Evolutionary conservation across 2,797 vertebrate species (phyloP).

Genomic region (Gymnoscopelus microlampas): DNA sequence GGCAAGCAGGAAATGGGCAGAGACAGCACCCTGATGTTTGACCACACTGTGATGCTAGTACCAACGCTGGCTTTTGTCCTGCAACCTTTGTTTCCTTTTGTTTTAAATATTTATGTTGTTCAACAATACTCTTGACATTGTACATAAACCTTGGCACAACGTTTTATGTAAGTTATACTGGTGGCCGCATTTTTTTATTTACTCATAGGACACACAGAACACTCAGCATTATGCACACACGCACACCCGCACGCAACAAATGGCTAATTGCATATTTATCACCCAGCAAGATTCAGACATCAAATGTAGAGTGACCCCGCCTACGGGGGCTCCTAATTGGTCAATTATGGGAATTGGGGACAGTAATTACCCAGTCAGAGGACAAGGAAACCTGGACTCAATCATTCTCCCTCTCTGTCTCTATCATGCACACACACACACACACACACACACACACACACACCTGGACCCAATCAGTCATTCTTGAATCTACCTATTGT

Average conservation of each 20-base stretch:
- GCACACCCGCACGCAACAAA: neutral
- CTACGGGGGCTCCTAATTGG: slow-evolving; percentile 67
- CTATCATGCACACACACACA: neutral
- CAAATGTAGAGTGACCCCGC: slow-evolving; percentile 48
- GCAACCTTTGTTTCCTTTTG: neutral
- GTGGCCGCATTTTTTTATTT: neutral
- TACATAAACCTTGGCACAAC: neutral
- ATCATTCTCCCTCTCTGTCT: slow-evolving; percentile 38
- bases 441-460: slow-evolving; percentile 23
- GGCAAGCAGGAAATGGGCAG: slow-evolving; percentile 64
- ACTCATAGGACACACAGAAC: neutral
- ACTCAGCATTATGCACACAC: slow-evolving; percentile 1
- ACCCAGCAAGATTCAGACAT: slow-evolving; percentile 42
- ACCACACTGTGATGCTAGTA: slow-evolving; percentile 37
- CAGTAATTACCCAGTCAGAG: slow-evolving; percentile 52
- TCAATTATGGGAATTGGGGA: slow-evolving; percentile 72
- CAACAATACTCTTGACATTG: neutral
- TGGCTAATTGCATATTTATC: slow-evolving; percentile 43
- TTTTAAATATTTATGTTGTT: neutral
- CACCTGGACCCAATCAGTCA: slow-evolving; percentile 60
- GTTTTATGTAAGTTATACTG: neutral
- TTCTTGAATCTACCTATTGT: slow-evolving; percentile 38
- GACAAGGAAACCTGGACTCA: slow-evolving; percentile 57
- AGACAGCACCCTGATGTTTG: slow-evolving; percentile 63
- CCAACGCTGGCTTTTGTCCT: slow-evolving; percentile 37